These are phyloP conservation scores for Hoplodrina ambigua DNA, from an alignment of 2,888 invertebrate species.

Conservation along the genomic window DNA sequence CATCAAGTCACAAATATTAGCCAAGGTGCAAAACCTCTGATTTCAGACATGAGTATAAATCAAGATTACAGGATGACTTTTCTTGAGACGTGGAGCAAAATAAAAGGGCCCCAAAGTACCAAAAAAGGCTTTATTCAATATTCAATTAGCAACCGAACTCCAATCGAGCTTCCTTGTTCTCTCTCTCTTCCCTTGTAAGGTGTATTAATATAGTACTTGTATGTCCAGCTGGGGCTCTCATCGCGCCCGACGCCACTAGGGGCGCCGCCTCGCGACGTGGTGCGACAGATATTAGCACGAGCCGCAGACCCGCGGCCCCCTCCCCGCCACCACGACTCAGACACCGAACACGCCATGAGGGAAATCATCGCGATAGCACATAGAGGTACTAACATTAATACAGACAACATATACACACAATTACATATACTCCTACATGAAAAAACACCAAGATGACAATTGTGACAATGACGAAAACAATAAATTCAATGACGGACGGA, in stretches of 20 bases:
- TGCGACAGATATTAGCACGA: slow-evolving; percentile 85
- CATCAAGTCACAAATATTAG: slow-evolving; percentile 82
- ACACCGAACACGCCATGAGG: slow-evolving; percentile 82
- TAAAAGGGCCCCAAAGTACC: too few species aligned
- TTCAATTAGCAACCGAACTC: too few species aligned
- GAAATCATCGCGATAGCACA: slow-evolving; percentile 88
- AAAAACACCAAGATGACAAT: background rate
- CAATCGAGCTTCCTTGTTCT: too few species aligned
- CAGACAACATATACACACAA: background rate
- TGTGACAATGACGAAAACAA: background rate
- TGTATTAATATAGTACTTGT: background rate
- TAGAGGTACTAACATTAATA: slow-evolving; percentile 74
- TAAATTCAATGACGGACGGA: too few species aligned
- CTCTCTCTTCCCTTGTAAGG: too few species aligned
- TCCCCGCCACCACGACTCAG: slow-evolving; percentile 71
- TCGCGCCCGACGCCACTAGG: slow-evolving; percentile 85
- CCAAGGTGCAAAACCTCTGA: slow-evolving; percentile 69
- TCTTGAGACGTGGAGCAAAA: too few species aligned
- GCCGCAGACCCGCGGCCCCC: slow-evolving; percentile 82
- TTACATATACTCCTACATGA: background rate
- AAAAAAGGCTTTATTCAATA: too few species aligned
- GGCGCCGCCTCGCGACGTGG: slow-evolving; percentile 88
- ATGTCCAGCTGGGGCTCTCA: slow-evolving; percentile 83
- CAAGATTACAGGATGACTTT: too few species aligned
- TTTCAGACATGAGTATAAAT: too few species aligned